phyloP scores from a whole-genome alignment of 1,140 invertebrate species.

The Drosophila yakuba region DNA sequence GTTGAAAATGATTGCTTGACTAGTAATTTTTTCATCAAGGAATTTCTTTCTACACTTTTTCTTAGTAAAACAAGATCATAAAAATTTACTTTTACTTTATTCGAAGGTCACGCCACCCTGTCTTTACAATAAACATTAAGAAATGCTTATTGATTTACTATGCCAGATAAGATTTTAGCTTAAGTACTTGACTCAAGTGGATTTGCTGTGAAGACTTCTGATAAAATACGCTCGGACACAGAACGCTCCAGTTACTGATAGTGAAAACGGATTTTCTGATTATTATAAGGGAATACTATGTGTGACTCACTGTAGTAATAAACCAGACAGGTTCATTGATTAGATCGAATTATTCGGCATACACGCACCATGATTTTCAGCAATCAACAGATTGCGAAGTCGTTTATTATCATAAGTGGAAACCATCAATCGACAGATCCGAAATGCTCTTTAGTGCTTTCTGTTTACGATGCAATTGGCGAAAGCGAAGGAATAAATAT shows the following conservation, averaged over 20 bases:
- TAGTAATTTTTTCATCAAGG: no score
- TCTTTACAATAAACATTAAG: not conserved
- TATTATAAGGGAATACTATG: not conserved
- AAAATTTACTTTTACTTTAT: slow-evolving; percentile 2
- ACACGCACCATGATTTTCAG: not conserved
- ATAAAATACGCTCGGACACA: slow-evolving; percentile 3
- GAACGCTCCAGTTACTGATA: slow-evolving; percentile 18
- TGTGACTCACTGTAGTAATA: slow-evolving; percentile 8
- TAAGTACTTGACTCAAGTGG: not conserved
- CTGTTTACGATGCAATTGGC: slow-evolving; percentile 28
- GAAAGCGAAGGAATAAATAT: slow-evolving; percentile 4
- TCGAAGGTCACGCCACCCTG: not conserved
- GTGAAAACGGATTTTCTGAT: slow-evolving; percentile 8
- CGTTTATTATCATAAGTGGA: slow-evolving; percentile 1
- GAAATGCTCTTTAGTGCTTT: slow-evolving; percentile 16
- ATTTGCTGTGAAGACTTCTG: not conserved
- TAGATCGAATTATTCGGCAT: not conserved
- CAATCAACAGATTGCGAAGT: slow-evolving; percentile 9
- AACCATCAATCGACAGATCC: slow-evolving; percentile 32
- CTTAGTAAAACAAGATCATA: not conserved
- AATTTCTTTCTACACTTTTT: no score
- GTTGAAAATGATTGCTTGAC: no score
- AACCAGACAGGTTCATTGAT: not conserved
- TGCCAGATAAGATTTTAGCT: slow-evolving; percentile 21
- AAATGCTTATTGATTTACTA: slow-evolving; percentile 4